Conservation (phyloP, 2,888 invertebrate genomes). For the Heliconius aoede region DNA sequence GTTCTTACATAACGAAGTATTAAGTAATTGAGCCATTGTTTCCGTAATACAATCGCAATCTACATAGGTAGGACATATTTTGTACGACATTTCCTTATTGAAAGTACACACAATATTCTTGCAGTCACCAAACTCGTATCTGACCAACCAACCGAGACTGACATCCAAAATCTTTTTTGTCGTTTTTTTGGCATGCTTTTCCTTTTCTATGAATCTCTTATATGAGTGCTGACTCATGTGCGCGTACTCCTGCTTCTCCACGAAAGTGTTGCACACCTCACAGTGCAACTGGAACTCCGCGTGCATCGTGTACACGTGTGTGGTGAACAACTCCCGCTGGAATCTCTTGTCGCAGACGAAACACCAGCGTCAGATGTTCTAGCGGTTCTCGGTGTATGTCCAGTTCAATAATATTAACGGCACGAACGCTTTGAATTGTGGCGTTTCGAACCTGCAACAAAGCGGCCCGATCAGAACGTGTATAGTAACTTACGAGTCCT, state of each 20-base stretch:
- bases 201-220: constrained; percentile 44
- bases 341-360: constrained; percentile 57
- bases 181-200: constrained; percentile 44
- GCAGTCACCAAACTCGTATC: neutral
- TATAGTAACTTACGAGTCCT: neutral
- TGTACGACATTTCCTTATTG: neutral
- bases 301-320: constrained; percentile 15
- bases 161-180: neutral
- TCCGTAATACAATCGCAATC: neutral
- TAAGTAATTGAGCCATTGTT: neutral
- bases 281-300: constrained; percentile 67
- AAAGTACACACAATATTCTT: neutral
- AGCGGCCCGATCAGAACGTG: constrained; percentile 45
- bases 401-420: neutral
- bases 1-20: neutral
- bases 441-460: constrained; percentile 58
- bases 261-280: constrained; percentile 67
- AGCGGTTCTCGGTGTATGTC: neutral
- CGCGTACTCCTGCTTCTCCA: constrained; percentile 61
- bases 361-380: constrained; percentile 23
- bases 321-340: constrained; percentile 43
- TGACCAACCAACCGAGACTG: neutral
- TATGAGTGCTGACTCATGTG: constrained; percentile 60
- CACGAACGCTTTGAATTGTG: constrained; percentile 5
- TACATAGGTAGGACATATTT: neutral